Evolutionary conservation across 2,888 invertebrate species (phyloP).

Genomic region (Syrphus vitripennis): DNA sequence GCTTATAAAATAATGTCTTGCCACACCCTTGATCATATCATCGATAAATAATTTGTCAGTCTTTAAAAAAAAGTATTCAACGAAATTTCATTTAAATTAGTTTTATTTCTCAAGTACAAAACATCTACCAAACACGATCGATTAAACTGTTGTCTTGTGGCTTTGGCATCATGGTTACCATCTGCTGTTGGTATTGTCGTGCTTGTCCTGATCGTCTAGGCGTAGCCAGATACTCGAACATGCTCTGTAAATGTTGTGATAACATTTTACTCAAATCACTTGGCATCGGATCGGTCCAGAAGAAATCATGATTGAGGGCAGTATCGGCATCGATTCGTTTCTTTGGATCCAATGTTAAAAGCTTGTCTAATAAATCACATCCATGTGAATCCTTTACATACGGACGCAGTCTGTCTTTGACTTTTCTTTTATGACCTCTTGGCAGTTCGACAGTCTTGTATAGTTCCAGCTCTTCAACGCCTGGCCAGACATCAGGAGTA

Average conservation of each 20-base stretch:
- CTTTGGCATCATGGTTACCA: constrained; percentile 81
- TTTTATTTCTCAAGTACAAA: not conserved
- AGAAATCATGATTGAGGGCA: constrained; percentile 98
- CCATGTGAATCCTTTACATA: constrained; percentile 96
- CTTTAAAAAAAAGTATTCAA: not conserved
- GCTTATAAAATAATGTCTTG: too few relatives aligned
- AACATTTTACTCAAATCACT: constrained; percentile 95
- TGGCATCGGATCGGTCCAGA: constrained; percentile 99
- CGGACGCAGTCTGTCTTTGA: constrained; percentile 91
- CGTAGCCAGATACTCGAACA: constrained; percentile 96
- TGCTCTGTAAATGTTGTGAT: constrained; percentile 93
- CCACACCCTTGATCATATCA: too few relatives aligned
- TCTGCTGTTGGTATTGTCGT: constrained; percentile 87
- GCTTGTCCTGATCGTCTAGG: constrained; percentile 87
- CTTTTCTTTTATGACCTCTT: constrained; percentile 92
- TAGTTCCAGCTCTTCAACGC: constrained; percentile 93
- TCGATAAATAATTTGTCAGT: too few relatives aligned
- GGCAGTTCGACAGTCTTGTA: constrained; percentile 94
- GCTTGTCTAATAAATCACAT: constrained; percentile 94
- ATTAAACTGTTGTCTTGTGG: constrained; percentile 92
- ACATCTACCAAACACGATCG: constrained; percentile 89
- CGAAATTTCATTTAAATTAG: not conserved
- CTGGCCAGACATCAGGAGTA: constrained; percentile 95
- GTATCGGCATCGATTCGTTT: constrained; percentile 94
- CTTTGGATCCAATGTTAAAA: constrained; percentile 94